Base-by-base conservation (phyloP, 2,888 invertebrate species). In the Eugnorisma glareosa region DNA sequence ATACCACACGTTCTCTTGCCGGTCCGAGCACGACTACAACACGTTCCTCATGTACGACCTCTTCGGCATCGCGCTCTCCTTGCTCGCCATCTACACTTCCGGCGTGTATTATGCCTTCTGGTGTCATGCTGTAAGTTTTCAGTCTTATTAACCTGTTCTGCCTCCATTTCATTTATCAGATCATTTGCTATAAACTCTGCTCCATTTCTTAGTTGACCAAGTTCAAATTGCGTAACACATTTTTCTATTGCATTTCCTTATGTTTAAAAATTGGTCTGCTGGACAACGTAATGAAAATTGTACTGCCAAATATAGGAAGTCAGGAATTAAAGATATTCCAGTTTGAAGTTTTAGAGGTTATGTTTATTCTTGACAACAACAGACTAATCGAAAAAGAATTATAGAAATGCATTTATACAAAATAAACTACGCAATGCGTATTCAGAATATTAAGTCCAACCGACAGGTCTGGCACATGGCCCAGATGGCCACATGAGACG, bases 81-180 rank as follows among this genome's bases (percentile, higher is more conserved):
- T 99, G 85, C 97, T 99, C 71, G 99, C 99, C 75, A 99, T 99
- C 92, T 99, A 99, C 95, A 98, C 99, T 84, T 99, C 99, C 43
- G 99, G 99, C 74, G 98, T 99, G 85, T 99, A 99, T 95, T 99
- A 99, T 93, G 99, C 99, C 21, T 99, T 99, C 95, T 99, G 99
- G 98, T 99, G 99, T 95, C 98, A 99, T 93, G 97, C 98, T 96
- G 99, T 99, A 97, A 97, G 97, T 97, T 61, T 35, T 35, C 10
- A 21, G n/a, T 15, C 7, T 61, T 3, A 1, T 6, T 48, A n/a
- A 37, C 28, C 8, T 6, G 18, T 15, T 61, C 15, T 6, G 31
- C 11, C 8, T 48, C 4, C 0, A 15, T 2, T 31, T 57, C 18
- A 43, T 37, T 31, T 43, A 18, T 7, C 13, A 10, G 18, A 77